A percentile compares a stretch with the other conserved stretches of the same genome.
Evolutionary conservation across 2,888 invertebrate genomes (phyloP).

Genomic region (Sminthurinus aureus): DNA sequence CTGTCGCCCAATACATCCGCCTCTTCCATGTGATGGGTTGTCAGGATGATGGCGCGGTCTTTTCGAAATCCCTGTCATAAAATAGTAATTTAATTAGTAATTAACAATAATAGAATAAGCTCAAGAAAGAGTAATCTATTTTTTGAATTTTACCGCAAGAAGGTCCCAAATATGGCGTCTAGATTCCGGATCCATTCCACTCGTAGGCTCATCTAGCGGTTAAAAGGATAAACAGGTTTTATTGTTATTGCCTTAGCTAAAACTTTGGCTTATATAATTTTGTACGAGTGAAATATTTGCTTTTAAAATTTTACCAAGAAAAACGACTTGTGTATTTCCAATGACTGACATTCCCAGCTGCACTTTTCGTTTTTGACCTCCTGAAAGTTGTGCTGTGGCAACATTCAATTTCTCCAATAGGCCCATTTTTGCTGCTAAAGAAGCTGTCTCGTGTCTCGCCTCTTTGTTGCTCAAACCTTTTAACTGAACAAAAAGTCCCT

Average conservation of each 20-base stretch:
- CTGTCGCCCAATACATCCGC: neutral
- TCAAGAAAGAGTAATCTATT: neutral
- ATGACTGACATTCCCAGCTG: neutral
- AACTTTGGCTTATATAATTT: too few species aligned
- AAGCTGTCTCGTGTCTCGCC: neutral
- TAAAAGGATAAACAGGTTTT: too few species aligned
- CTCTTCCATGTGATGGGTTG: neutral
- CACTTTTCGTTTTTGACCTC: constrained; percentile 4
- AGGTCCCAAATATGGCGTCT: neutral
- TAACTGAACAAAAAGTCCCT: neutral
- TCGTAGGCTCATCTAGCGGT: too few species aligned
- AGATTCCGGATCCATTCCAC: neutral
- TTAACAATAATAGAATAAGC: neutral
- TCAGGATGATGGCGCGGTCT: neutral
- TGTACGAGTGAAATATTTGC: too few species aligned
- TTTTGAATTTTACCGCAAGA: neutral
- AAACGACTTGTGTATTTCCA: neutral
- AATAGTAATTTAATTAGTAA: too few species aligned
- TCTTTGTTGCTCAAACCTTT: neutral
- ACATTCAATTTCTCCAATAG: neutral
- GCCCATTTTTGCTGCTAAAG: neutral
- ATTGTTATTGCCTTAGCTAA: too few species aligned
- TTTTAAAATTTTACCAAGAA: too few species aligned
- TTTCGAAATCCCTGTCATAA: neutral
- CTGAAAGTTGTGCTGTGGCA: neutral